phyloP scores from a whole-genome alignment of 2,888 invertebrate genomes.

The Drosophila histrio region DNA sequence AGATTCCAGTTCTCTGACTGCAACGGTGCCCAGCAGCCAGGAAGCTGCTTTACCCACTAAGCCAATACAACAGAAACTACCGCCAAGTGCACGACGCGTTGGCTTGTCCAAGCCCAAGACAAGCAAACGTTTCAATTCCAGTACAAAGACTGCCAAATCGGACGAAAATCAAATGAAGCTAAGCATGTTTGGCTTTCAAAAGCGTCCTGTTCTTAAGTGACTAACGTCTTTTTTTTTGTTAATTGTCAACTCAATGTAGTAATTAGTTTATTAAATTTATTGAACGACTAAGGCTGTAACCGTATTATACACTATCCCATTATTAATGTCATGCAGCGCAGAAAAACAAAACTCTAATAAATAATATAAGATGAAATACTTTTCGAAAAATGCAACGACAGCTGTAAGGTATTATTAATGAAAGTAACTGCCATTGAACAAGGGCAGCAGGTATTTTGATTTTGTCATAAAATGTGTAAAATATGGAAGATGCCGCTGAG shows the following conservation, averaged over 20 bases:
- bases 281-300: slow-evolving; percentile 19
- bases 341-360: neutral
- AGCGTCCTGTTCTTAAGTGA: slow-evolving; percentile 85
- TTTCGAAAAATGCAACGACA: neutral
- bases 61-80: slow-evolving; percentile 9
- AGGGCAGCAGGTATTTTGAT: neutral
- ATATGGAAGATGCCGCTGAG: no score
- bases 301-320: slow-evolving; percentile 1
- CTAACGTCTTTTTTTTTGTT: slow-evolving; percentile 12
- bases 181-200: slow-evolving; percentile 89
- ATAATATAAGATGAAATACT: neutral
- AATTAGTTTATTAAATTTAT: slow-evolving; percentile 43
- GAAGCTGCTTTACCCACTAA: slow-evolving; percentile 11
- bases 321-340: slow-evolving; percentile 1
- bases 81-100: slow-evolving; percentile 44
- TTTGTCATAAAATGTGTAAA: neutral
- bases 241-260: neutral
- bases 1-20: slow-evolving; percentile 34
- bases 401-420: neutral
- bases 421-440: neutral
- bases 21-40: slow-evolving; percentile 35
- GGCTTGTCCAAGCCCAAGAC: slow-evolving; percentile 65
- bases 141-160: slow-evolving; percentile 37
- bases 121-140: slow-evolving; percentile 15
- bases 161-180: slow-evolving; percentile 86